Conservation (phyloP, 2,888 invertebrate species). For the Tromatobia lineatoria region DNA sequence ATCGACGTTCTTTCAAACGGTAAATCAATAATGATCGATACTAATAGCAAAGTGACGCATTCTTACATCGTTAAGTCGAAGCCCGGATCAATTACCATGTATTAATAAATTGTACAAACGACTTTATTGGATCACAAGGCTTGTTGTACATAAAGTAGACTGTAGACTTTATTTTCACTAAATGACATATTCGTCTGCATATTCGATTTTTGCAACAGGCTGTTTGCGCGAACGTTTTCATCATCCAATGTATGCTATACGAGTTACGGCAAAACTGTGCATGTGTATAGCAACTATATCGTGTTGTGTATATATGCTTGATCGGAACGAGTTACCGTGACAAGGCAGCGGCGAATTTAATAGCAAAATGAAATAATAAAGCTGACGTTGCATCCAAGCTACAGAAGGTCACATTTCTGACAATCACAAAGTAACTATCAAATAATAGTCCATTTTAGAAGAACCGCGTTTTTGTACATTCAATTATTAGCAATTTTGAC, state of each 20-base stretch:
- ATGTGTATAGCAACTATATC: neutral
- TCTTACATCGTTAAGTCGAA: slow-evolving; percentile 21
- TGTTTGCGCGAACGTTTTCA: neutral
- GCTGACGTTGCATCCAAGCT: neutral
- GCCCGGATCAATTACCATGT: slow-evolving; percentile 16
- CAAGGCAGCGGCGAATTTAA: neutral
- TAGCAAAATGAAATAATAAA: neutral
- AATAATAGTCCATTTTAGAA: too few species aligned
- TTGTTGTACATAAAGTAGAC: neutral
- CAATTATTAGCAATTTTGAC: too few species aligned
- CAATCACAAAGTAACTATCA: neutral
- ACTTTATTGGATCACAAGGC: neutral
- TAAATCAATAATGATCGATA: slow-evolving; percentile 40
- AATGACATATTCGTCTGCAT: neutral
- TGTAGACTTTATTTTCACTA: slow-evolving; percentile 14
- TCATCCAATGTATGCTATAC: neutral
- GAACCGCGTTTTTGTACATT: too few species aligned
- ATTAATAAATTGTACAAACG: neutral
- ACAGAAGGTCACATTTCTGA: neutral
- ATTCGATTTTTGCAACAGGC: slow-evolving; percentile 9
- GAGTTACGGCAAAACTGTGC: neutral
- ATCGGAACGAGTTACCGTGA: neutral
- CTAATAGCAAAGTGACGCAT: slow-evolving; percentile 18
- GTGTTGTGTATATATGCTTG: slow-evolving; percentile 10
- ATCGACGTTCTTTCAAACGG: slow-evolving; percentile 24